Base-by-base conservation (phyloP, 2,113 vertebrate species). In the Marmota monax region DNA sequence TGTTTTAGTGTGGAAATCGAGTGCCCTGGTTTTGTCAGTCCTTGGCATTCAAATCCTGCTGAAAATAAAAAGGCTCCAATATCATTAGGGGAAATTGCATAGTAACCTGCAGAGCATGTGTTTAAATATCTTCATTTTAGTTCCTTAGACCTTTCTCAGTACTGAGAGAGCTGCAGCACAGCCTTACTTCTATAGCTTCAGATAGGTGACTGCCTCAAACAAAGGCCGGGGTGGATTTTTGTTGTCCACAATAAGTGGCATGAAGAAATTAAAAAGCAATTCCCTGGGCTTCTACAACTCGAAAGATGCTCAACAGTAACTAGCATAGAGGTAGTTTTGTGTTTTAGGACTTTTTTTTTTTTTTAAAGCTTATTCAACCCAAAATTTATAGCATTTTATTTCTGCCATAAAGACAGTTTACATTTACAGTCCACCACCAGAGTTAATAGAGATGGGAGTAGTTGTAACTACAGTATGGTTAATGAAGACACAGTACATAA, bases 401-500 rank as follows among this genome's bases (percentile, higher is more conserved):
- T 92, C 70, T 92, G 22, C 86, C 77, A 61, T 92, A 95, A 37
- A 96, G 17, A n/a, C 23, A 87, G 69, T 95, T 97, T 89, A 95
- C 37, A 79, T 84, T 95, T 90, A 91, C 48, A 92, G 78, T 94
- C 74, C 20, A 56, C 65, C 61, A 96, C 58, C 12, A 84, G 45
- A 90, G 74, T 89, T 97, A 93, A 96, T 12, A 96, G 86, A 96
- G 53, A 74, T 3, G 93, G 88, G 61, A 87, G 56, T 48, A 56
- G 16, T 63, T 94, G 93, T 80, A 92, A 78, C 80, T 74, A 88
- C n/a, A 78, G 45, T 84, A 51, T 56, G 76, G 76, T 94, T 92
- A 96, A 97, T 84, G 88, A 92, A 93, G 84, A 84, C 74, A 96
- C 82, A 96, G 93, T 56, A 67, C 56, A 92, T 93, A 92, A 94